Evolutionary conservation across 2,113 vertebrate species (phyloP).

Genomic region (Tragulus kanchil): DNA sequence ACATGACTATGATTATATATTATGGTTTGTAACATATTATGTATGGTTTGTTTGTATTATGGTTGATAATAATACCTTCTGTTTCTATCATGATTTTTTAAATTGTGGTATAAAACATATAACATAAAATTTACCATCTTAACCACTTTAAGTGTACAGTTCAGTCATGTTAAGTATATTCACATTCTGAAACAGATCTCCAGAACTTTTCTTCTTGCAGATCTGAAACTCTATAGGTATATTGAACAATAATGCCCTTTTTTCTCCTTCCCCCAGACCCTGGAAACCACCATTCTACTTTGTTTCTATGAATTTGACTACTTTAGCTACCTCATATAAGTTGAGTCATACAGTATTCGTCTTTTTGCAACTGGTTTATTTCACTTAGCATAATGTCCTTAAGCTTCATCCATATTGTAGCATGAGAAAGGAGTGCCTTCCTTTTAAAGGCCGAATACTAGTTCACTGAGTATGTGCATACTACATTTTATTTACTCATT

Average conservation of each 20-base stretch:
- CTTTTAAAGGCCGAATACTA: not conserved
- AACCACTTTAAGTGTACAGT: not conserved
- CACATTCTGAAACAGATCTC: not conserved
- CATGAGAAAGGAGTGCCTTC: not conserved
- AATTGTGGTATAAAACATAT: not conserved
- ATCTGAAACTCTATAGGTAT: not conserved
- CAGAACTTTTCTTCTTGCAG: conserved; percentile 3
- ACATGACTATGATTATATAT: not conserved
- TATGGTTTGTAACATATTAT: not conserved
- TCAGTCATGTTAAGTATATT: not conserved
- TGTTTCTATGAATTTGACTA: conserved; percentile 2
- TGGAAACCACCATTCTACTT: not conserved
- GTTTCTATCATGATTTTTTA: not conserved
- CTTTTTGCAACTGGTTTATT: conserved; percentile 7
- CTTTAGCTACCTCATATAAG: not conserved
- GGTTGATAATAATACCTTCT: not conserved
- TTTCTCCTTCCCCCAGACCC: not conserved
- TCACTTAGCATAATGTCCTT: not conserved
- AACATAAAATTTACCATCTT: not conserved
- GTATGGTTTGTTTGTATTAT: not conserved
- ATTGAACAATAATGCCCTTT: not conserved
- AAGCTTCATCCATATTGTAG: not conserved
- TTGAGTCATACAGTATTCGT: not conserved
- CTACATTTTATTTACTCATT: conserved; percentile 5
- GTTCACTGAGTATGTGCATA: not conserved